Conservation (phyloP, 2,797 vertebrate genomes). For the Sebastes alutus region DNA sequence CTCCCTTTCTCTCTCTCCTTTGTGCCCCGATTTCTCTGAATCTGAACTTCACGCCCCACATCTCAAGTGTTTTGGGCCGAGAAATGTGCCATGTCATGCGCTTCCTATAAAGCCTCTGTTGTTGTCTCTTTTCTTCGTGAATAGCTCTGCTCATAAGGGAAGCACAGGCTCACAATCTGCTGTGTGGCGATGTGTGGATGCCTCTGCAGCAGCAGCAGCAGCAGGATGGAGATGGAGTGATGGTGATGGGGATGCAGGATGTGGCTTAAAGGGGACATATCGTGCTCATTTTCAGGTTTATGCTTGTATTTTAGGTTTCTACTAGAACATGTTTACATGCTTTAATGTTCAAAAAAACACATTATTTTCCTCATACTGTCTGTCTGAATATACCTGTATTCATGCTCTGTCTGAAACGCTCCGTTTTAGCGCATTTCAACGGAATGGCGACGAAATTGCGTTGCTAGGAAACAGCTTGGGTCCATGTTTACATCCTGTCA, state of each 20-base stretch:
- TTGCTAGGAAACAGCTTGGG: too few relatives aligned
- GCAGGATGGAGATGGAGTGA: constrained; percentile 5
- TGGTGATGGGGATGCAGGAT: constrained; percentile 17
- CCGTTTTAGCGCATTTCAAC: too few relatives aligned
- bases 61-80: not conserved
- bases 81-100: constrained; percentile 39
- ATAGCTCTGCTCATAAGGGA: not conserved
- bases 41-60: constrained; percentile 14
- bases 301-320: too few relatives aligned
- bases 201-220: constrained; percentile 32
- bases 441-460: too few relatives aligned
- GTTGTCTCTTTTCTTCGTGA: constrained; percentile 11
- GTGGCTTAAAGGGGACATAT: constrained; percentile 6
- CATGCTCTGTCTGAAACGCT: too few relatives aligned
- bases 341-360: too few relatives aligned
- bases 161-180: not conserved
- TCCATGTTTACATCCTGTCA: too few relatives aligned
- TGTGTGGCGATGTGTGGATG: constrained; percentile 19
- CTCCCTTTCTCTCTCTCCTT: constrained; percentile 8
- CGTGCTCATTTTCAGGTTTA: too few relatives aligned
- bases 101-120: constrained; percentile 29
- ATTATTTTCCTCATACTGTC: too few relatives aligned
- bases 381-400: too few relatives aligned
- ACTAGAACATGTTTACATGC: too few relatives aligned
- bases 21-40: constrained; percentile 22